These are phyloP conservation scores for Uropsilus gracilis DNA, from an alignment of 2,113 vertebrate genomes.

Conservation along the genomic window DNA sequence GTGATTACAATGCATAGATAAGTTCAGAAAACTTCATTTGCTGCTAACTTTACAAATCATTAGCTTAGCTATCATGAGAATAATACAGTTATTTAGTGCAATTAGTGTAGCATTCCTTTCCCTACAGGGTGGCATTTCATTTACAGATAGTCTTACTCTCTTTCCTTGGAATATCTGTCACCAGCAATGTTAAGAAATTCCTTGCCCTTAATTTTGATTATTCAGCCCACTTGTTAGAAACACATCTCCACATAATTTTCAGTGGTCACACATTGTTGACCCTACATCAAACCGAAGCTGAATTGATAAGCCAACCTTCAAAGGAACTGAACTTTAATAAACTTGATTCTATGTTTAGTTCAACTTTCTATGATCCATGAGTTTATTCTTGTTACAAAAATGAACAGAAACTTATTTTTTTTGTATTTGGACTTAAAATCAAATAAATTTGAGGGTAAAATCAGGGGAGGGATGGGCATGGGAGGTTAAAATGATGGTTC, in stretches of 20 bases:
- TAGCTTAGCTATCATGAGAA: background rate
- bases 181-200: background rate
- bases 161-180: background rate
- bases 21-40: too few species aligned
- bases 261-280: background rate
- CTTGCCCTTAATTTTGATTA: background rate
- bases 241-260: background rate
- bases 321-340: background rate
- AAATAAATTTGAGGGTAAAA: too few species aligned
- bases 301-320: background rate
- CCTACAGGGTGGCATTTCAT: accelerated
- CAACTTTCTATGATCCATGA: background rate
- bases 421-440: background rate
- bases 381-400: background rate
- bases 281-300: background rate
- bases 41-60: background rate
- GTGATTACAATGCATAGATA: background rate
- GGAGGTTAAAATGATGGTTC: too few species aligned
- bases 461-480: too few species aligned
- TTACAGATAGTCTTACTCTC: background rate
- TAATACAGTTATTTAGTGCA: accelerated
- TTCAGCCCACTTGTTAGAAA: background rate
- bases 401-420: background rate
- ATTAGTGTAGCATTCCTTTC: too few species aligned
- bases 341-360: background rate